Percentiles rank a stretch among this genome's conserved stretches.
These are phyloP conservation scores for Lamellibrachia columna DNA, from an alignment of 2,888 invertebrate species.

Conservation along the genomic window DNA sequence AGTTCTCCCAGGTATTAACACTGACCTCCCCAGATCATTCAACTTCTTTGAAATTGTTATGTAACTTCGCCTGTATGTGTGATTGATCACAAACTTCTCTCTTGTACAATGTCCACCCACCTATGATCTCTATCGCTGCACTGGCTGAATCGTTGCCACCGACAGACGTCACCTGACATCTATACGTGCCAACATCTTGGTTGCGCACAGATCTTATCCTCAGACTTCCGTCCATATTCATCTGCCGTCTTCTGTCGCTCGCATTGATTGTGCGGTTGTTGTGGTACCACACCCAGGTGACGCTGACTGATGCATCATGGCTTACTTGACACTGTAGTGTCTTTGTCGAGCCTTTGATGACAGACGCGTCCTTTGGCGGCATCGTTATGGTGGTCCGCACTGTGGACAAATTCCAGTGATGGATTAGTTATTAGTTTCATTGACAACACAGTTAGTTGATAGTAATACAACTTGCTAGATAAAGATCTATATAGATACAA, in stretches of 20 bases:
- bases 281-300: slow-evolving; percentile 56
- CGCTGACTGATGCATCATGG: slow-evolving; percentile 78
- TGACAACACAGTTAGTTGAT: background rate
- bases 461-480: too few relatives aligned
- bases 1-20: too few relatives aligned
- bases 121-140: slow-evolving; percentile 85
- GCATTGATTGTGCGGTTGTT: slow-evolving; percentile 40
- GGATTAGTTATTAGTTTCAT: background rate
- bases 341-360: slow-evolving; percentile 91
- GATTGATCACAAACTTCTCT: background rate
- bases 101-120: slow-evolving; percentile 50
- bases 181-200: slow-evolving; percentile 89
- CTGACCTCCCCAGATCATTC: too few relatives aligned
- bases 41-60: too few relatives aligned
- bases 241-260: slow-evolving; percentile 42
- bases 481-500: too few relatives aligned
- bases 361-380: slow-evolving; percentile 89
- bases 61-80: too few relatives aligned
- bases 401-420: slow-evolving; percentile 58
- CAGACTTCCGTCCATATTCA: slow-evolving; percentile 78
- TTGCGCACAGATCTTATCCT: slow-evolving; percentile 73
- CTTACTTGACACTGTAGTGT: slow-evolving; percentile 93
- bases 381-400: slow-evolving; percentile 93
- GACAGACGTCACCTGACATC: slow-evolving; percentile 85
- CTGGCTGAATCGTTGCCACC: slow-evolving; percentile 92